Evolutionary conservation across 2,113 vertebrate species (phyloP), one percentile per base, ranked within the genome.

Genomic region (Saccopteryx bilineata): DNA sequence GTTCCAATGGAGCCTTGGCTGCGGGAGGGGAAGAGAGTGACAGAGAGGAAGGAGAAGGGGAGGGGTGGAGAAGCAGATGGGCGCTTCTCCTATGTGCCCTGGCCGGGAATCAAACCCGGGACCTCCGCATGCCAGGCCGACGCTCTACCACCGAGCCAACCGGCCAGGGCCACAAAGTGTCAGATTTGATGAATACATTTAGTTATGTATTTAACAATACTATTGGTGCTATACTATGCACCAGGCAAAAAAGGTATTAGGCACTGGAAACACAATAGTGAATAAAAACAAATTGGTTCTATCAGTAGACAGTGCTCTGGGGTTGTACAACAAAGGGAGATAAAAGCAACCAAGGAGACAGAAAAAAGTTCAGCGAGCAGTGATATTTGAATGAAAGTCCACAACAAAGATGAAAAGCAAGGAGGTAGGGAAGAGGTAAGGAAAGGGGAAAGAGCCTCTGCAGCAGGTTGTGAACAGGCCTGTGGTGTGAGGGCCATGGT

Each of bases 251-350:
- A 82, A 31, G 6, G 6, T 87, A 58, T 58, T 71, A 13, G 54
- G 52, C n/a, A 58, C 60, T 52, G 15, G 48, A 96, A 65, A 93
- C 17, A 50, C 9, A 74, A 18, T 33, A 71, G 21, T 56, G 60
- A 82, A 72, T 78, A 93, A 92, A 93, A 15, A 61, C 56, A 78
- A 87, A 89, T 19, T 1, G 15, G 46, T n/a, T 84, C 54, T 78
- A 28, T 80, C 82, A 19, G 46, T 26, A 33, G 10, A 19, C 6
- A 58, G 33, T 58, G 17, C 19, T 58, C 72, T 76, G 19, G 0
- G 8, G 19, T 80, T 93, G 18, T 10, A 65, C 18, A 12, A 61
- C 9, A 48, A 28, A 13, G 17, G 50, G 17, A 63, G 7, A 75
- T 63, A 75, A 50, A 31, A 46, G 18, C 21, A 46, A 71, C 23